Conservation (phyloP, 2,888 invertebrate species). For the Sericinus montela region DNA sequence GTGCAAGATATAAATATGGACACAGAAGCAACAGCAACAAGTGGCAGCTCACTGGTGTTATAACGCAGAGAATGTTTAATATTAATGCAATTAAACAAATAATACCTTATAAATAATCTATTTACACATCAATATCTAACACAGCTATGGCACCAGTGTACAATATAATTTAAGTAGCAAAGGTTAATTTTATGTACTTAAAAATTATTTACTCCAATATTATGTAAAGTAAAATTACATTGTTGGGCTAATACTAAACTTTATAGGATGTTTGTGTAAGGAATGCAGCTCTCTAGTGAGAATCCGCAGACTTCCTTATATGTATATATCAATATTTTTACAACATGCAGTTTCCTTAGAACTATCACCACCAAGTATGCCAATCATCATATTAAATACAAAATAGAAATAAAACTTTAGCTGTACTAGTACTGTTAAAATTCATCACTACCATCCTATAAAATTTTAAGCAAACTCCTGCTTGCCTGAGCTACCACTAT, state of each 20-base stretch:
- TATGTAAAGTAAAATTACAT: too few species aligned
- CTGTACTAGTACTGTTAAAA: too few species aligned
- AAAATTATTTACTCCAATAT: not conserved
- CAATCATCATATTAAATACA: too few species aligned
- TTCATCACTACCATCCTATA: too few species aligned
- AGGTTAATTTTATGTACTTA: slow-evolving; percentile 3
- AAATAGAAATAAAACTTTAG: too few species aligned
- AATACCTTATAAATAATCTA: slow-evolving; percentile 11
- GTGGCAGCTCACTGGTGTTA: slow-evolving; percentile 7
- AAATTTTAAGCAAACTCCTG: too few species aligned
- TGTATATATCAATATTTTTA: not conserved
- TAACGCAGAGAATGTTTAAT: not conserved
- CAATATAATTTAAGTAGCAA: slow-evolving; percentile 18
- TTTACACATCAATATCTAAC: slow-evolving; percentile 15
- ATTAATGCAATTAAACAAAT: slow-evolving; percentile 13
- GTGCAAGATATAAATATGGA: slow-evolving; percentile 12
- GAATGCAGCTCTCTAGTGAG: too few species aligned
- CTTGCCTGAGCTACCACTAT: too few species aligned
- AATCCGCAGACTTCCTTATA: too few species aligned
- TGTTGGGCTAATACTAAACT: too few species aligned
- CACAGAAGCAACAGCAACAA: slow-evolving; percentile 1
- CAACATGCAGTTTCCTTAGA: not conserved
- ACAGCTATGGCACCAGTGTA: slow-evolving; percentile 18
- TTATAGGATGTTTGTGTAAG: too few species aligned
- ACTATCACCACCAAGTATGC: too few species aligned